Conservation (phyloP, 2,113 vertebrate genomes). For the Engystomops pustulosus region DNA sequence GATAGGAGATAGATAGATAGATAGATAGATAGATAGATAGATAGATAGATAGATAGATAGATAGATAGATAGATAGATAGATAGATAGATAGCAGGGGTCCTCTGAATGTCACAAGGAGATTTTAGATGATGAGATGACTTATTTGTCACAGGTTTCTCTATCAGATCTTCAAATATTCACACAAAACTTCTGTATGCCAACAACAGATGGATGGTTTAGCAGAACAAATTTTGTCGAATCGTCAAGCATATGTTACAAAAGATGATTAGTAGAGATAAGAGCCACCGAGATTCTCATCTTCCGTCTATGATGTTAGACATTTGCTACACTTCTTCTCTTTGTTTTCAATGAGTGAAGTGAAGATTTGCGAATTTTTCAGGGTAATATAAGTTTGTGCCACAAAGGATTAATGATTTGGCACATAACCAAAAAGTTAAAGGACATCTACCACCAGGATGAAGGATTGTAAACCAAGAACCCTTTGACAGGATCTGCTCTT, state of each 20-base stretch:
- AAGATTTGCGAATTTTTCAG: no score
- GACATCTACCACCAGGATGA: no score
- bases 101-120: neutral
- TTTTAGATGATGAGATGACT: neutral
- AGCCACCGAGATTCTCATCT: neutral
- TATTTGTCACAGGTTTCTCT: neutral
- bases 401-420: no score
- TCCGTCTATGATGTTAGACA: neutral
- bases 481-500: no score
- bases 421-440: no score
- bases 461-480: no score
- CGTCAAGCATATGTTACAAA: neutral
- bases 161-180: neutral
- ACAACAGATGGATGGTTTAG: constrained; percentile 5
- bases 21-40: no score
- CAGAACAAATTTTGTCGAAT: neutral
- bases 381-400: no score
- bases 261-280: neutral
- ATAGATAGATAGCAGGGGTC: neutral
- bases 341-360: neutral
- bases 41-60: no score
- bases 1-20: no score
- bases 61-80: no score
- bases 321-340: neutral
- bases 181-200: constrained; percentile 2